Evolutionary conservation across 2,888 invertebrate species (phyloP).

Genomic region (Caenorhabditis virilis): DNA sequence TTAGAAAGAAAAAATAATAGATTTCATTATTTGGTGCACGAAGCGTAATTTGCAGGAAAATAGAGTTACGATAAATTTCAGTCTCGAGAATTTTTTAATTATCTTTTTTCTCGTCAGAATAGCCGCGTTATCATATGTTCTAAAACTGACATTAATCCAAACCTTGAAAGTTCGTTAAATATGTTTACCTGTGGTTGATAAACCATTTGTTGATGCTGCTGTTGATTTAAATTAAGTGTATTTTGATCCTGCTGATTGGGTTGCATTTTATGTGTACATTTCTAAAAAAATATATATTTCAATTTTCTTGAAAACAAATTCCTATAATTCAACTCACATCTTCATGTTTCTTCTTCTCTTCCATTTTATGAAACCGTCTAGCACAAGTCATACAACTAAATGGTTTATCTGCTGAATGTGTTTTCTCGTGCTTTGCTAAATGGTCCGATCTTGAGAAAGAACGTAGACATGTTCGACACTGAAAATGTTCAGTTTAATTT

Average conservation of each 20-base stretch:
- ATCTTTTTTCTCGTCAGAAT: not conserved
- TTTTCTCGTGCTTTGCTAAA: constrained; percentile 35
- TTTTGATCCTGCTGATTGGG: not conserved
- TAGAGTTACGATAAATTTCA: no score
- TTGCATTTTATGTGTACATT: no score
- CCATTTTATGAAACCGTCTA: constrained; percentile 29
- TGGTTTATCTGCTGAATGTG: constrained; percentile 31
- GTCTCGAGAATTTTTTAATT: no score
- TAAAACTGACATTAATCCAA: no score
- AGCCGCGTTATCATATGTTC: no score
- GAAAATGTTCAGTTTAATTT: not conserved
- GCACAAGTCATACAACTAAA: constrained; percentile 23
- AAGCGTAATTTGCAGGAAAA: no score
- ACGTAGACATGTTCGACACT: constrained; percentile 29
- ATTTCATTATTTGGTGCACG: no score
- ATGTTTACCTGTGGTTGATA: constrained; percentile 19
- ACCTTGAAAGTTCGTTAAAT: no score
- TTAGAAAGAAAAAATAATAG: no score
- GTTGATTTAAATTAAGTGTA: not conserved
- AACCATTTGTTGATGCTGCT: constrained; percentile 2
- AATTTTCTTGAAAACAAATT: constrained; percentile 1
- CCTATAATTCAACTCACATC: constrained; percentile 10
- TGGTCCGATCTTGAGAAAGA: constrained; percentile 37
- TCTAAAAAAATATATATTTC: no score
- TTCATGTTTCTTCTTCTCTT: constrained; percentile 39